These are phyloP conservation scores for Branchipolynoe longqiensis DNA, from an alignment of 2,888 invertebrate genomes.

Conservation along the genomic window DNA sequence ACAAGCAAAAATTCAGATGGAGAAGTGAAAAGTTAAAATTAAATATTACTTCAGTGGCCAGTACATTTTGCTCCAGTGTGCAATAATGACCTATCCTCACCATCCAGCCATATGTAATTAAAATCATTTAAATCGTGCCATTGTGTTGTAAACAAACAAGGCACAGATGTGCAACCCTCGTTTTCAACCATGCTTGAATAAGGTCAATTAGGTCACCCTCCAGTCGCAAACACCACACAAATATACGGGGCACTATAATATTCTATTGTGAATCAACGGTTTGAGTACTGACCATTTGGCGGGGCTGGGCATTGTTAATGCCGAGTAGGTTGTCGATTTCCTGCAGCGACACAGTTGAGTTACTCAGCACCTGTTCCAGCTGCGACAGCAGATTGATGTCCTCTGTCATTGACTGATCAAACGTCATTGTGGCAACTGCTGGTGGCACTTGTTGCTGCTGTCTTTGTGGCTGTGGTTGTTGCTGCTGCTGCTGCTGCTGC, in stretches of 20 bases:
- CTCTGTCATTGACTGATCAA: conserved; percentile 66
- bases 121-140: too few relatives aligned
- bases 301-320: conserved; percentile 56
- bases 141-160: too few relatives aligned
- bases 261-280: not conserved
- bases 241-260: not conserved
- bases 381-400: conserved; percentile 71
- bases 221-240: not conserved
- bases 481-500: conserved; percentile 72
- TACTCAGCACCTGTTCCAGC: conserved; percentile 74
- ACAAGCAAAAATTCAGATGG: too few relatives aligned
- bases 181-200: not conserved
- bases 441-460: conserved; percentile 72
- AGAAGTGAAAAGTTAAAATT: too few relatives aligned
- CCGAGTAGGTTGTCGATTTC: conserved; percentile 72
- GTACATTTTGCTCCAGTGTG: too few relatives aligned
- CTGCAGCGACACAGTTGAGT: conserved; percentile 67
- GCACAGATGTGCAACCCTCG: too few relatives aligned
- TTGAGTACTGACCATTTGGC: conserved; percentile 9
- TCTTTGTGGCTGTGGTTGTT: conserved; percentile 77
- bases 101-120: too few relatives aligned
- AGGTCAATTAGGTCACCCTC: not conserved
- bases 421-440: conserved; percentile 35
- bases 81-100: too few relatives aligned
- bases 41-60: too few relatives aligned